Evolutionary conservation across 1,140 invertebrate genomes (phyloP).

Genomic region (Zaprionus nigranus): DNA sequence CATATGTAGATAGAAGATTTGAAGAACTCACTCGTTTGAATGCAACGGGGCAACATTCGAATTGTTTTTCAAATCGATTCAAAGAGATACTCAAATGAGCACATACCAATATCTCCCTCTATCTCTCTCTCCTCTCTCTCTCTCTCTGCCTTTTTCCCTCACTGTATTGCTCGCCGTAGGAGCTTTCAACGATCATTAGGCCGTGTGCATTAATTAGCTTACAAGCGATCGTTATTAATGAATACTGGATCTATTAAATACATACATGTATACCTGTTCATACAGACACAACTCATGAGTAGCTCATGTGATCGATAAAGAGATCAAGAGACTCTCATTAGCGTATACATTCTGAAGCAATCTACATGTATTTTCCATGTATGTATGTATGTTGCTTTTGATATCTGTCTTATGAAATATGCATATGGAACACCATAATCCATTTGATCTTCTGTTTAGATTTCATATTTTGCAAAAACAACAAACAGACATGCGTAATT

Average conservation of each 20-base stretch:
- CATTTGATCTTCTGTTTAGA: not conserved
- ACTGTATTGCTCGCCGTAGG: not conserved
- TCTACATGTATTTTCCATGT: too few relatives aligned
- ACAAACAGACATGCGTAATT: constrained; percentile 13
- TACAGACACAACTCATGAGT: not conserved
- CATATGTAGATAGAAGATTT: not conserved
- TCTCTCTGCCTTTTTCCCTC: not conserved
- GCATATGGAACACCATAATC: not conserved
- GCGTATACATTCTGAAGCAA: not conserved
- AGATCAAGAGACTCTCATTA: not conserved
- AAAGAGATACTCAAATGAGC: not conserved
- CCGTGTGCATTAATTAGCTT: constrained; percentile 38
- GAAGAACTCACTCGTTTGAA: not conserved
- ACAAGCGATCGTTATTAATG: constrained; percentile 24
- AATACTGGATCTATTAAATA: constrained; percentile 11
- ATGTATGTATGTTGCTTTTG: too few relatives aligned
- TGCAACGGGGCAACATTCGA: constrained; percentile 6
- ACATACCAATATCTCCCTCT: not conserved
- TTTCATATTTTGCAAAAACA: not conserved
- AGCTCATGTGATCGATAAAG: not conserved
- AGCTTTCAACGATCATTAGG: constrained; percentile 28
- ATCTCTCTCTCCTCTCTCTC: not conserved
- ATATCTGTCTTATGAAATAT: not conserved
- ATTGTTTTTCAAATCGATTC: constrained; percentile 24
- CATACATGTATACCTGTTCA: not conserved